phyloP scores from a whole-genome alignment of 2,113 vertebrate genomes.

The Ardeotis arabs region DNA sequence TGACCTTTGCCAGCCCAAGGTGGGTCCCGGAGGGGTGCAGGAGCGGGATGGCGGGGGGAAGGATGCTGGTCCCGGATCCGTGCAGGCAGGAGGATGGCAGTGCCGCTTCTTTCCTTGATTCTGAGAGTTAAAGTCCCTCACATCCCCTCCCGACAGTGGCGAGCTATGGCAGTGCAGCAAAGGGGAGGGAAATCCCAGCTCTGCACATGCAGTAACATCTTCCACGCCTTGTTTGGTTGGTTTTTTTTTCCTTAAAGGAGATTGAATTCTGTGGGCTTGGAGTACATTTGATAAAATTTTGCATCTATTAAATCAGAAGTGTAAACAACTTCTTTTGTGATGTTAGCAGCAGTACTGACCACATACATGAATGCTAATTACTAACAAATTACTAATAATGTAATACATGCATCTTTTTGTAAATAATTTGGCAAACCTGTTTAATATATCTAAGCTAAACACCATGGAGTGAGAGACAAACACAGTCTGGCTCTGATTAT shows the following conservation, averaged over 20 bases:
- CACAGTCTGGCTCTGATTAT: neutral
- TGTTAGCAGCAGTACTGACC: neutral
- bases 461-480: neutral
- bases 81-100: fast-evolving
- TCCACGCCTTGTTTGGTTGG: neutral
- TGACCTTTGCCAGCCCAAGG: neutral
- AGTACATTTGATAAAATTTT: neutral
- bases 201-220: neutral
- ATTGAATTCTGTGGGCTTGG: neutral
- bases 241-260: neutral
- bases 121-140: neutral
- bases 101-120: neutral
- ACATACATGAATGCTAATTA: too few relatives aligned
- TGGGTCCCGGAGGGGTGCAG: neutral
- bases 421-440: neutral
- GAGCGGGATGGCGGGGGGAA: neutral
- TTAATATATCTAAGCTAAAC: neutral
- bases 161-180: neutral
- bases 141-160: neutral
- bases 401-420: neutral
- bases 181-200: neutral
- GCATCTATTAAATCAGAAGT: neutral
- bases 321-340: neutral
- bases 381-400: neutral
- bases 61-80: neutral